These are phyloP conservation scores for Thyatira batis DNA, from an alignment of 2,888 invertebrate species.

Conservation along the genomic window DNA sequence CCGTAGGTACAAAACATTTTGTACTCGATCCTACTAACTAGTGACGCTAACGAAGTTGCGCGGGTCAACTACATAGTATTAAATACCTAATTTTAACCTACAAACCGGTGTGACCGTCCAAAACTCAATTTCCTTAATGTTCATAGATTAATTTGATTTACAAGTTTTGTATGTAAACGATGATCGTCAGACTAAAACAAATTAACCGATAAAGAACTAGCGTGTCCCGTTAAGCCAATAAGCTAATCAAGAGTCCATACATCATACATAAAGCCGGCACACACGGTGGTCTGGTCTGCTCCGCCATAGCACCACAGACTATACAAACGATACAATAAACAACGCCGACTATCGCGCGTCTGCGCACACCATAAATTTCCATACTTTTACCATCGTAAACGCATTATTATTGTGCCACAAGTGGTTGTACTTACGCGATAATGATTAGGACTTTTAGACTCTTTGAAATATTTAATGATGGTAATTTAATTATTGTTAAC, in stretches of 20 bases:
- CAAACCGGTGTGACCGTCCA: too few relatives aligned
- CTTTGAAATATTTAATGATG: too few relatives aligned
- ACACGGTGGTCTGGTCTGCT: slow-evolving; percentile 20
- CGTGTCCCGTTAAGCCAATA: slow-evolving; percentile 1
- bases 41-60: too few relatives aligned
- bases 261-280: slow-evolving; percentile 20
- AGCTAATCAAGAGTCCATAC: slow-evolving; percentile 4
- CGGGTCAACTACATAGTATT: too few relatives aligned
- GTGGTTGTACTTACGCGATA: neutral
- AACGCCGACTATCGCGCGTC: slow-evolving; percentile 34
- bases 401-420: slow-evolving; percentile 23
- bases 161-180: neutral
- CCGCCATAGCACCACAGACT: slow-evolving; percentile 11
- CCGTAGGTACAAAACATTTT: too few relatives aligned
- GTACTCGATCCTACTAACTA: too few relatives aligned
- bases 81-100: too few relatives aligned
- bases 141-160: neutral
- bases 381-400: slow-evolving; percentile 56
- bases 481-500: too few relatives aligned
- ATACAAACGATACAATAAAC: slow-evolving; percentile 49
- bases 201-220: neutral
- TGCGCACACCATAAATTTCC: slow-evolving; percentile 62
- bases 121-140: too few relatives aligned
- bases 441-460: too few relatives aligned
- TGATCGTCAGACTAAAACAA: neutral